phyloP scores from a whole-genome alignment of 2,797 vertebrate species.

The Steatocranus sp. region DNA sequence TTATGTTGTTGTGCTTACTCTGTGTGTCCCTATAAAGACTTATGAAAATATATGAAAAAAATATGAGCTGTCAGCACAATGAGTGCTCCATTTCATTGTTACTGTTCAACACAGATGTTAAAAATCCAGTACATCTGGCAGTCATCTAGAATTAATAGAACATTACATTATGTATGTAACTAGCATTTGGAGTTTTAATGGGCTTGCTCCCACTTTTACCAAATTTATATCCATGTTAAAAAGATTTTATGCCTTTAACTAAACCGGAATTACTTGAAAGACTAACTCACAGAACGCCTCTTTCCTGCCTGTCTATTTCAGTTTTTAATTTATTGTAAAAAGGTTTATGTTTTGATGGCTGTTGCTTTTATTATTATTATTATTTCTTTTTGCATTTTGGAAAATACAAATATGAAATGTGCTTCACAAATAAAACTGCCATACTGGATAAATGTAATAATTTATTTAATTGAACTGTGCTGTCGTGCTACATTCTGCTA shows the following conservation, averaged over 20 bases:
- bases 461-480: neutral
- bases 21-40: neutral
- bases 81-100: neutral
- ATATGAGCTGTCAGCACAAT: neutral
- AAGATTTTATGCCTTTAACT: neutral
- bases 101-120: neutral
- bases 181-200: neutral
- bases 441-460: neutral
- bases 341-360: neutral
- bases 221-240: neutral
- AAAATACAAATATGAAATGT: neutral
- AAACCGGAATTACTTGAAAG: neutral
- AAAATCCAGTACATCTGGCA: neutral
- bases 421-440: neutral
- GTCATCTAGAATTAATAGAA: neutral
- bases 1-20: neutral
- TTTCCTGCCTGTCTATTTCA: neutral
- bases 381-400: neutral
- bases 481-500: neutral
- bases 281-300: neutral
- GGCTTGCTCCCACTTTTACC: neutral
- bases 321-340: neutral
- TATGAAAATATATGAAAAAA: neutral
- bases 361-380: neutral
- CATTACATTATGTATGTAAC: neutral